Evolutionary conservation across 2,113 vertebrate genomes (phyloP).

Genomic region (Fregetta grallaria): DNA sequence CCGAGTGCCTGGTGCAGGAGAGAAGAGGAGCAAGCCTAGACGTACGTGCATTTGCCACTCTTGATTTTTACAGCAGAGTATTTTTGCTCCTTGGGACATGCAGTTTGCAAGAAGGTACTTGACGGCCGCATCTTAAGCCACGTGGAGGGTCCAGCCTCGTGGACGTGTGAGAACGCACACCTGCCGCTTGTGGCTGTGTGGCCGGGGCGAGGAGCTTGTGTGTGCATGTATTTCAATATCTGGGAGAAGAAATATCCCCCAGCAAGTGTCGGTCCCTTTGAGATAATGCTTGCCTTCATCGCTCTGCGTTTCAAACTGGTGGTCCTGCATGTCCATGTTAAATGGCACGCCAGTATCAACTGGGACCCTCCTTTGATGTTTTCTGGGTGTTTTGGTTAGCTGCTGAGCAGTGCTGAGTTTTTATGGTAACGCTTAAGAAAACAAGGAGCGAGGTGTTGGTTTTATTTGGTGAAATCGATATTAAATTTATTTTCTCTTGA

Average conservation of each 20-base stretch:
- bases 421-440: background rate
- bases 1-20: accelerated
- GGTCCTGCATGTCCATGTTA: accelerated
- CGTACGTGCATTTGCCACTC: accelerated
- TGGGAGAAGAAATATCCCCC: background rate
- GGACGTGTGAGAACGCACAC: accelerated
- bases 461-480: background rate
- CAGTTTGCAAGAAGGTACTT: accelerated
- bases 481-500: background rate
- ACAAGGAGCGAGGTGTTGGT: accelerated
- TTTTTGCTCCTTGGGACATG: background rate
- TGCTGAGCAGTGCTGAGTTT: background rate
- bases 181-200: background rate
- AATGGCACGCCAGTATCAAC: background rate
- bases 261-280: background rate
- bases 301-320: background rate
- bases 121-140: accelerated
- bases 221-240: background rate
- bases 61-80: background rate
- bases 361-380: background rate
- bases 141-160: accelerated
- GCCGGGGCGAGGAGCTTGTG: accelerated
- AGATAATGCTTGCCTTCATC: background rate
- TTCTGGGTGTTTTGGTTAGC: background rate
- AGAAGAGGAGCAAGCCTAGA: background rate